Evolutionary conservation across 2,797 vertebrate genomes (phyloP).

Genomic region (Oryzias dopingdopingensis): DNA sequence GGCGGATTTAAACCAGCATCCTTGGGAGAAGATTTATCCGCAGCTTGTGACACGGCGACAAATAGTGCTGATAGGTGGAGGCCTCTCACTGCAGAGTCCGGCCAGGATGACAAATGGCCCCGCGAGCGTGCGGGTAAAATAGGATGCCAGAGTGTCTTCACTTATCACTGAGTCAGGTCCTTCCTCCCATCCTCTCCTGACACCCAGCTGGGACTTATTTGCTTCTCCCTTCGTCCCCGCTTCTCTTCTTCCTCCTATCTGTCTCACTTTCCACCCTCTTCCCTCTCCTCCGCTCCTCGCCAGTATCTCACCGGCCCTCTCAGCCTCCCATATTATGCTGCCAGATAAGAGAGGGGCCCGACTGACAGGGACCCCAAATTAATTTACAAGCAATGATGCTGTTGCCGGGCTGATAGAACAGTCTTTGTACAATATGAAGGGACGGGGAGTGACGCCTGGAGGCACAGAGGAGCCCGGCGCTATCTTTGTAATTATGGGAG

Average conservation of each 20-base stretch:
- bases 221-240: slow-evolving; percentile 57
- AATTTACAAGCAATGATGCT: slow-evolving; percentile 77
- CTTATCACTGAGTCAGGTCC: slow-evolving; percentile 84
- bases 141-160: slow-evolving; percentile 82
- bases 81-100: slow-evolving; percentile 84
- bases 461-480: slow-evolving; percentile 50
- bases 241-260: slow-evolving; percentile 52
- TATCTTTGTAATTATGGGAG: slow-evolving; percentile 74
- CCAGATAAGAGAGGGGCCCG: slow-evolving; percentile 69
- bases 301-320: slow-evolving; percentile 78
- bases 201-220: slow-evolving; percentile 76
- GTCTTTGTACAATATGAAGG: slow-evolving; percentile 71
- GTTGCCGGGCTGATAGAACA: slow-evolving; percentile 69
- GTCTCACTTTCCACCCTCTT: slow-evolving; percentile 60
- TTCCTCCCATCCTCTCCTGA: slow-evolving; percentile 67
- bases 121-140: slow-evolving; percentile 39
- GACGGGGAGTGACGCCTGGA: slow-evolving; percentile 61
- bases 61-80: slow-evolving; percentile 94
- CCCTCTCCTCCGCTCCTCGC: slow-evolving; percentile 50
- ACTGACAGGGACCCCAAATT: slow-evolving; percentile 75
- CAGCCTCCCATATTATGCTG: slow-evolving; percentile 69
- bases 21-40: slow-evolving; percentile 94
- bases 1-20: slow-evolving; percentile 79
- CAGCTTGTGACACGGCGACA: slow-evolving; percentile 86
- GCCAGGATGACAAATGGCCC: slow-evolving; percentile 91